Evolutionary conservation across 2,797 vertebrate genomes (phyloP).

Genomic region (Threskiornis aethiopicus): DNA sequence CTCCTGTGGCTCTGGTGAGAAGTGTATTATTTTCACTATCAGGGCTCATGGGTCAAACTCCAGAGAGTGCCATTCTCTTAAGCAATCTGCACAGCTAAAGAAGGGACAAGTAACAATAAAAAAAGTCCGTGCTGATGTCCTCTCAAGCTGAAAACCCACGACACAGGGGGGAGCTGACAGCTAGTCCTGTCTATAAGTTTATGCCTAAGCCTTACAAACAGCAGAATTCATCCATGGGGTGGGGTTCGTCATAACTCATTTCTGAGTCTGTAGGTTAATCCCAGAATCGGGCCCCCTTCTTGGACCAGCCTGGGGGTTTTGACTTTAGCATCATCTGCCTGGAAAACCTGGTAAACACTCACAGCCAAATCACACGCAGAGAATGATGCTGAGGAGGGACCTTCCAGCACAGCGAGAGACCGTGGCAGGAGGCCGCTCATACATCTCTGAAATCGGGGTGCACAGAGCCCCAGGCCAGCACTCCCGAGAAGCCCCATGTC

Average conservation of each 20-base stretch:
- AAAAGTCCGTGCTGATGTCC: not conserved
- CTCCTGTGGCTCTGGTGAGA: conserved; percentile 4
- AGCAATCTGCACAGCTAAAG: conserved; percentile 21
- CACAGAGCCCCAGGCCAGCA: not conserved
- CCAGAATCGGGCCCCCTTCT: rapidly evolving
- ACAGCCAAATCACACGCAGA: rapidly evolving
- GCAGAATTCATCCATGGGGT: not conserved
- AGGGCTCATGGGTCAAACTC: conserved; percentile 70
- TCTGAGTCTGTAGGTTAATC: not conserved
- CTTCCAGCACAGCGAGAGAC: not conserved
- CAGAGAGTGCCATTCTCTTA: conserved; percentile 57
- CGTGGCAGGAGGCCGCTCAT: not conserved
- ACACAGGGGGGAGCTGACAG: not conserved
- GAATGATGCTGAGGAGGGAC: not conserved
- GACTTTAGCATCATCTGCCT: not conserved
- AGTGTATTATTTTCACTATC: conserved; percentile 53
- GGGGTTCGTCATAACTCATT: rapidly evolving
- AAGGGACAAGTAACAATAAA: conserved; percentile 34
- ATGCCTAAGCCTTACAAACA: not conserved
- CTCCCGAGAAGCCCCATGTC: not conserved
- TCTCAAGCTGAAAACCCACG: not conserved
- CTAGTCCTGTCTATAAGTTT: not conserved
- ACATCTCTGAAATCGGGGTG: not conserved
- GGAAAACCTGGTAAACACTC: not conserved
- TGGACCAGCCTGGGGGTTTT: not conserved